These are phyloP conservation scores for Gastracanthus pulcherrimus DNA, from an alignment of 2,888 invertebrate species.

Conservation along the genomic window DNA sequence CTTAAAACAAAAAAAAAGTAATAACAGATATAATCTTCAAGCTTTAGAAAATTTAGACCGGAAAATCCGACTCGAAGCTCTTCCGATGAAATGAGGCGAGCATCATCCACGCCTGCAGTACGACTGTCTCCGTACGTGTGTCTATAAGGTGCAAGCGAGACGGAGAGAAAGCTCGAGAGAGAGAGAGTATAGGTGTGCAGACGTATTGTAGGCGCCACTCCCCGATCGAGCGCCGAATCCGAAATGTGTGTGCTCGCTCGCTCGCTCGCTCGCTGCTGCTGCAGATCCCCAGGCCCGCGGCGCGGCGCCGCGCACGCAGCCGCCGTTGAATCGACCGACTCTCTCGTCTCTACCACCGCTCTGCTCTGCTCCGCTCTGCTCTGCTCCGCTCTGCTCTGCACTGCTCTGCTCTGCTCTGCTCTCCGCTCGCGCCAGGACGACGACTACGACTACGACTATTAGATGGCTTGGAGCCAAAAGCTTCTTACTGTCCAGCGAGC, in stretches of 20 bases:
- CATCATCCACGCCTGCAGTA: no score
- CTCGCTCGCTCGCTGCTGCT: slow-evolving; percentile 1
- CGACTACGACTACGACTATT: slow-evolving; percentile 61
- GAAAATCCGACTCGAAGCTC: no score
- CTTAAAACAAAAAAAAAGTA: no score
- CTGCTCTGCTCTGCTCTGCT: background rate
- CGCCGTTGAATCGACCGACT: slow-evolving; percentile 55
- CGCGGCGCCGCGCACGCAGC: slow-evolving; percentile 42
- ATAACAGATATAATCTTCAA: no score
- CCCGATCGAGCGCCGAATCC: slow-evolving; percentile 55
- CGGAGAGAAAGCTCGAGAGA: background rate
- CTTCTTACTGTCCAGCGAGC: slow-evolving; percentile 62
- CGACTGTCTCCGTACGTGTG: no score
- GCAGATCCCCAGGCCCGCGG: slow-evolving; percentile 55
- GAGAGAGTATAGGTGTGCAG: slow-evolving; percentile 5
- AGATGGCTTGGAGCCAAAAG: slow-evolving; percentile 69
- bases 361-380: background rate
- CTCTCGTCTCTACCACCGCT: background rate
- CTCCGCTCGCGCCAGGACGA: background rate
- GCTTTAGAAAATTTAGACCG: no score
- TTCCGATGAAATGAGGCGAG: no score
- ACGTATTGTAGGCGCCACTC: slow-evolving; percentile 51
- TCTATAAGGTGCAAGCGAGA: background rate
- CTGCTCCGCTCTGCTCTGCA: background rate
- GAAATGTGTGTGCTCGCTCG: slow-evolving; percentile 19